Evolutionary conservation across 2,113 vertebrate genomes (phyloP), one percentile per base, ranked within the genome.

Genomic region (Tachysurus fulvidraco): DNA sequence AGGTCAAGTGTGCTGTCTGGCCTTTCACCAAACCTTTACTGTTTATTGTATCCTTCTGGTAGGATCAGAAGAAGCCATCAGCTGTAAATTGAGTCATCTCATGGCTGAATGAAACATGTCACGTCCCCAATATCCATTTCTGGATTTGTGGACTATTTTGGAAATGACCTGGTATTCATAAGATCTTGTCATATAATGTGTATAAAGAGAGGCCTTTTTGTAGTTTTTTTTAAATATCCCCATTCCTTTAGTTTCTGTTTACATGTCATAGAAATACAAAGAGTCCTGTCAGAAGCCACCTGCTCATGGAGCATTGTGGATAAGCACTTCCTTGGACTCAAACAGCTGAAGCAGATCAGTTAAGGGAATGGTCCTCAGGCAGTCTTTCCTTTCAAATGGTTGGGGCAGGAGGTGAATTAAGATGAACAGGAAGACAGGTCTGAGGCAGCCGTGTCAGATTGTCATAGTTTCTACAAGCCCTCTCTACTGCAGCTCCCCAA

Each of bases 261-360:
- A 84, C 80, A 67, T 91, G 86, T 74, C 76, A 71, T 71, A 44
- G 41, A 69, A 86, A 91, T 88, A 92, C 91, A 90, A 91, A 91
- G 91, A 86, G 84, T 90, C 82, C 88, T 89, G 87, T 92, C 89
- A 91, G 30, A 71, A 89, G 89, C 89, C 92, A 93, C 90, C 91
- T 94, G 90, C 91, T 92, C 88, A 83, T 88, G 88, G 90, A 90
- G 90, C 89, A 92, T 90, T 91, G 88, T 91, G 92, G 88, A 81
- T 91, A 90, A 81, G 85, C 91, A 89, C 92, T 93, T 92, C 91
- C 92, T 88, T 91, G 83, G 91, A 90, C 89, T 90, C 69, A 89
- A 92, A 92, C 93, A 93, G 93, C 91, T 91, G 92, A 92, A 91
- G 78, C 85, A 85, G 82, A 92, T 86, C 89, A 84, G 87, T 41